These are phyloP conservation scores for Cochlearius cochlearius DNA, from an alignment of 2,113 vertebrate genomes.

Conservation along the genomic window DNA sequence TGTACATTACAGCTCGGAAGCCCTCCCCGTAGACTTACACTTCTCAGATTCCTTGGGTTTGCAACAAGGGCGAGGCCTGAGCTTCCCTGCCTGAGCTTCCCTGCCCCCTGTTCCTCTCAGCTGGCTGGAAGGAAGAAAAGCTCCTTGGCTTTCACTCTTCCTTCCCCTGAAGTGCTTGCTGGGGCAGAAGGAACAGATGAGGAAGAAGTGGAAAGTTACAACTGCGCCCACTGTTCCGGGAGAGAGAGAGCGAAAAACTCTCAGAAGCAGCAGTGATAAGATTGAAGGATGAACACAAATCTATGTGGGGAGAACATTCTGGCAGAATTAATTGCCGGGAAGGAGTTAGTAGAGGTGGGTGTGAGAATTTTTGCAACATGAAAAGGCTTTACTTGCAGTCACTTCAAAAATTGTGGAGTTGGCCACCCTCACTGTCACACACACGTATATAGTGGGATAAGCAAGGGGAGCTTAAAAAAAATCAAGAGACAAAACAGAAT, in stretches of 20 bases:
- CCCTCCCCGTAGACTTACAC: background rate
- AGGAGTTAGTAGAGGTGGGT: constrained; percentile 59
- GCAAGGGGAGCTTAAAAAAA: background rate
- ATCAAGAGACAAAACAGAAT: background rate
- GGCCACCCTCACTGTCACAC: constrained; percentile 53
- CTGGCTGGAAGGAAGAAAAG: background rate
- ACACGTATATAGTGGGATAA: background rate
- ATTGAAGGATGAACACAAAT: constrained; percentile 55
- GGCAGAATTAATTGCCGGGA: constrained; percentile 65
- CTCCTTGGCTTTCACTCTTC: background rate
- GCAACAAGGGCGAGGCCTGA: background rate
- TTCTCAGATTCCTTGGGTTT: background rate
- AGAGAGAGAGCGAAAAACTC: constrained; percentile 1
- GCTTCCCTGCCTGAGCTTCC: background rate
- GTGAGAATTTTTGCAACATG: constrained; percentile 61
- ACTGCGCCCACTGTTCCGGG: background rate
- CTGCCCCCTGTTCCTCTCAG: background rate
- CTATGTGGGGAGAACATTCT: constrained; percentile 56
- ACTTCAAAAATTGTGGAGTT: constrained; percentile 41
- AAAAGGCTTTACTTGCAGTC: constrained; percentile 59
- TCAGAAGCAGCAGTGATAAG: background rate
- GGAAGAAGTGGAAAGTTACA: constrained; percentile 34
- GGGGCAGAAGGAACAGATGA: background rate
- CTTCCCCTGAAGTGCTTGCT: background rate
- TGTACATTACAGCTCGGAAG: background rate